Evolutionary conservation across 2,888 invertebrate species (phyloP).

Genomic region (Arge pagana): DNA sequence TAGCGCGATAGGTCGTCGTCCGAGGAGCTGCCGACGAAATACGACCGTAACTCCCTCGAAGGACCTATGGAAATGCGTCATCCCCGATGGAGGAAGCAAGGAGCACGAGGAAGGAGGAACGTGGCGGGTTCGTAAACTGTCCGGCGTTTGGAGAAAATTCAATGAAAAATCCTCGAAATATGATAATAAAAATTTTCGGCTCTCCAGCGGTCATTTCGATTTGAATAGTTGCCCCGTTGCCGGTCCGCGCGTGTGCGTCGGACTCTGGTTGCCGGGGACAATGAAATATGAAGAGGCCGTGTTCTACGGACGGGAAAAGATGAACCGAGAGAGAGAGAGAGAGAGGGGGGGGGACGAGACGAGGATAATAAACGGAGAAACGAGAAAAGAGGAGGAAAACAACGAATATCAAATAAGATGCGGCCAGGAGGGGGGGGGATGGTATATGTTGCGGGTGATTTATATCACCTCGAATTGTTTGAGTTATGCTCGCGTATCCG

Average conservation of each 20-base stretch:
- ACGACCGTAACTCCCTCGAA: neutral
- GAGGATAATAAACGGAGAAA: too few species aligned
- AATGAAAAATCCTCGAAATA: conserved; percentile 47
- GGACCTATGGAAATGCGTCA: conserved; percentile 14
- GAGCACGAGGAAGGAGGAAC: conserved; percentile 26
- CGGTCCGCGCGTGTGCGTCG: neutral
- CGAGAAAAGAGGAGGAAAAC: too few species aligned
- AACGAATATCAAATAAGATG: too few species aligned
- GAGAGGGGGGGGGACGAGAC: too few species aligned
- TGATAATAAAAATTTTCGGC: conserved; percentile 41
- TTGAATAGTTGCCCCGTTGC: conserved; percentile 30
- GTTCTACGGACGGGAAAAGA: conserved; percentile 33
- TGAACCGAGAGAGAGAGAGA: conserved; percentile 41
- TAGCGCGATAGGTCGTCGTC: conserved; percentile 3
- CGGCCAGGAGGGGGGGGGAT: too few species aligned
- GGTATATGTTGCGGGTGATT: conserved; percentile 18
- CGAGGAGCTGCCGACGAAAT: conserved; percentile 14
- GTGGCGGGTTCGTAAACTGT: conserved; percentile 1
- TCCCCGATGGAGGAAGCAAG: conserved; percentile 22
- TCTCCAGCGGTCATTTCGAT: conserved; percentile 24
- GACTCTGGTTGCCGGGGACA: conserved; percentile 24
- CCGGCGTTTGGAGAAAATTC: conserved; percentile 34
- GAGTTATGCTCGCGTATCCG: conserved; percentile 18
- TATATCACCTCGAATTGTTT: conserved; percentile 11
- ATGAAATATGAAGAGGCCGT: conserved; percentile 36